Percentiles rank a stretch among this genome's conserved stretches.
Conservation (phyloP, 2,888 invertebrate species). For the Myopa testacea region DNA sequence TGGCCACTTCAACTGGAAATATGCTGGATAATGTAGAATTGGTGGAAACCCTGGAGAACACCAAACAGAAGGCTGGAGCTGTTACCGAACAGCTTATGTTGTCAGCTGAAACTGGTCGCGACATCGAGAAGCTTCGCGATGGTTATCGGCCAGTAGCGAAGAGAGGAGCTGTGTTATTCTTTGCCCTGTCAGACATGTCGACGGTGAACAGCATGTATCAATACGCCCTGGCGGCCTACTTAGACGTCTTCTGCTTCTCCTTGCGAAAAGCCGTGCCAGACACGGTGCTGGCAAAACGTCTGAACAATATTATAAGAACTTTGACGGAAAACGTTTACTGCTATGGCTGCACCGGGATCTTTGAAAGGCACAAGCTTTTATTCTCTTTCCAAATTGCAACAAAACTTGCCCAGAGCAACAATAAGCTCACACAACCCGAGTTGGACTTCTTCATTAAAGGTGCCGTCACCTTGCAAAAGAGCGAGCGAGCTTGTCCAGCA, state of each 20-base stretch:
- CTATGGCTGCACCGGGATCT: conserved; percentile 92
- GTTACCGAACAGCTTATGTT: conserved; percentile 83
- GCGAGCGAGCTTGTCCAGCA: conserved; percentile 75
- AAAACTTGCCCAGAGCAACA: conserved; percentile 81
- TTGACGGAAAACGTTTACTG: conserved; percentile 90
- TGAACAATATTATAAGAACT: conserved; percentile 85
- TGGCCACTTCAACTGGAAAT: conserved; percentile 89
- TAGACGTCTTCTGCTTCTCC: conserved; percentile 86
- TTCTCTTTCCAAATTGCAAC: conserved; percentile 93
- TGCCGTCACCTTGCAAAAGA: conserved; percentile 82
- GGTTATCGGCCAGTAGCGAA: conserved; percentile 88
- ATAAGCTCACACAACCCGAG: conserved; percentile 75
- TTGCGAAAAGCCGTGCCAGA: conserved; percentile 86
- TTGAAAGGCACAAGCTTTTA: conserved; percentile 89
- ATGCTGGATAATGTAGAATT: conserved; percentile 93
- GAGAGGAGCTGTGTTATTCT: conserved; percentile 90
- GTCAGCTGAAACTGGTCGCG: conserved; percentile 80
- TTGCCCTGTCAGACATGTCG: conserved; percentile 91
- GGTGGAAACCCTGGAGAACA: conserved; percentile 86
- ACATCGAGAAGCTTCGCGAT: conserved; percentile 86
- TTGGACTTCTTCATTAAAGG: conserved; percentile 94
- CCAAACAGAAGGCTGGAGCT: conserved; percentile 87
- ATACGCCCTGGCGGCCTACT: conserved; percentile 86
- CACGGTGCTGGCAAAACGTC: conserved; percentile 77
- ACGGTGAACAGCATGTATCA: conserved; percentile 92